These are phyloP conservation scores for Psittacula echo DNA, from an alignment of 2,797 vertebrate genomes.

Conservation along the genomic window DNA sequence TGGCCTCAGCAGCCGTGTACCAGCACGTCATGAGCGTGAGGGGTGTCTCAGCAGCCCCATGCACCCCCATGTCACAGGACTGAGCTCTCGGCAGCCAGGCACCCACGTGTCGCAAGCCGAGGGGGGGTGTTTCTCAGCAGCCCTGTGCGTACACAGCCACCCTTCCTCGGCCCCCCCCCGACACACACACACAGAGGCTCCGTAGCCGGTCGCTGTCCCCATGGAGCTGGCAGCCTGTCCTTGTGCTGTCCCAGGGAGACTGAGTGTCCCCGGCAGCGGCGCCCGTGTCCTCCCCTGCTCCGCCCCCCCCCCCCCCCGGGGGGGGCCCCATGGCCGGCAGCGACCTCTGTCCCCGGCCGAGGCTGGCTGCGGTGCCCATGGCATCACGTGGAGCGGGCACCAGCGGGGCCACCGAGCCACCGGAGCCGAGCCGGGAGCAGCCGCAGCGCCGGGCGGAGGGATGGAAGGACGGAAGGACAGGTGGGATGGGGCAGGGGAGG, in stretches of 20 bases:
- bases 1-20: background rate
- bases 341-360: constrained; percentile 16
- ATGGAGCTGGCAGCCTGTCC: background rate
- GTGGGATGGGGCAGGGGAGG: background rate
- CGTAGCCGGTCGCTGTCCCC: background rate
- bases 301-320: background rate
- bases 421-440: background rate
- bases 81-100: rapidly evolving
- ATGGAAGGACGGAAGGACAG: background rate
- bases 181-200: background rate
- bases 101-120: background rate
- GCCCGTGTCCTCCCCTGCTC: background rate
- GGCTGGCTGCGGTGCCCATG: background rate
- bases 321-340: background rate
- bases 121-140: background rate
- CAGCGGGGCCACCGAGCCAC: background rate
- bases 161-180: background rate
- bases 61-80: rapidly evolving
- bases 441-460: background rate
- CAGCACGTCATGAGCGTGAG: background rate
- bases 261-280: background rate
- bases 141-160: background rate
- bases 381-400: background rate
- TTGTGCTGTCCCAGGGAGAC: background rate
- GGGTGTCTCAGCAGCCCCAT: background rate